Percentiles rank a stretch among this genome's conserved stretches.
phyloP scores from a whole-genome alignment of 1,140 invertebrate species.

The Tribolium castaneum region DNA sequence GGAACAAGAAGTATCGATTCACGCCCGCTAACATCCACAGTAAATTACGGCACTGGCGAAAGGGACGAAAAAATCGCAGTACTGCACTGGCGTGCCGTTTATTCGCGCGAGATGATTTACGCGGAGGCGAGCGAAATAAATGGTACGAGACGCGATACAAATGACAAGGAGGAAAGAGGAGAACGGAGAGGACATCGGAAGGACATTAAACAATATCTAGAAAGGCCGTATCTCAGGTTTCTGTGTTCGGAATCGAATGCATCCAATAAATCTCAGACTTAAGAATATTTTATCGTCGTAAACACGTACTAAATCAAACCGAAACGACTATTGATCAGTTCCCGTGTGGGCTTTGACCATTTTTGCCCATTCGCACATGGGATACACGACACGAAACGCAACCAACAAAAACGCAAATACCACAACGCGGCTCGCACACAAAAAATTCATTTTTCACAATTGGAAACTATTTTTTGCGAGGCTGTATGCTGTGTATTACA shows the following conservation, averaged over 20 bases:
- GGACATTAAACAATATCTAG: conserved; percentile 39
- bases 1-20: conserved; percentile 35
- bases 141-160: neutral
- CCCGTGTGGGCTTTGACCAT: conserved; percentile 32
- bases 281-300: conserved; percentile 50
- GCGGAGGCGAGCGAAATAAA: neutral
- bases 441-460: too few species aligned
- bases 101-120: conserved; percentile 27
- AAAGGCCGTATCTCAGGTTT: conserved; percentile 26
- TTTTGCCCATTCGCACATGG: conserved; percentile 5
- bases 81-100: conserved; percentile 3
- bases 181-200: conserved; percentile 20
- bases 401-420: neutral
- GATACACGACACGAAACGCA: neutral
- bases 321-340: conserved; percentile 48
- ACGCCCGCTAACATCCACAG: conserved; percentile 5
- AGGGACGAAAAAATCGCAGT: neutral
- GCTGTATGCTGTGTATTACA: too few species aligned
- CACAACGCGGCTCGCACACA: neutral
- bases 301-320: conserved; percentile 51
- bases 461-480: too few species aligned
- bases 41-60: conserved; percentile 20
- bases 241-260: conserved; percentile 45
- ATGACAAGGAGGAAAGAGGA: conserved; percentile 3
- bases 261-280: conserved; percentile 44